Base-by-base conservation (phyloP, 2,888 invertebrate genomes). In the Steinernema hermaphroditum region DNA sequence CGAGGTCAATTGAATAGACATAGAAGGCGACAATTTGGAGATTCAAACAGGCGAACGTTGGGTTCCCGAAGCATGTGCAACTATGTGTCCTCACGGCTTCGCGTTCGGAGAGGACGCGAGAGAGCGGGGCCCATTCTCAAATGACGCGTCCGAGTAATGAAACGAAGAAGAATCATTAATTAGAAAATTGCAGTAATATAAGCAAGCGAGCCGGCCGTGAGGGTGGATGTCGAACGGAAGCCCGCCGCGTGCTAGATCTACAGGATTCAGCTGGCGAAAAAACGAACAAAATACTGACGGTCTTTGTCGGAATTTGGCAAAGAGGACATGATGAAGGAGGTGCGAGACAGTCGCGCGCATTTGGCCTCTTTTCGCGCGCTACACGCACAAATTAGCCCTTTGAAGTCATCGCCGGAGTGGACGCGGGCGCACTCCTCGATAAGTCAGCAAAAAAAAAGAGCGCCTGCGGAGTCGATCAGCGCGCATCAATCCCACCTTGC, bases 151-250 rank as follows among this genome's bases (percentile, higher is more conserved):
- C 54, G 54, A 54, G 54, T 54, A 54, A 54, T 54, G 54, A 54
- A 54, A 54, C 54, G 54, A 54, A 54, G 54, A 27, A 54, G 54
- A 54, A 54, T 54, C 54, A 54, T 54, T 54, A 54, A 54, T 54
- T 54, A 54, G 54, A 54, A 54, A 54, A 54, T 54, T 54, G 54
- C 54, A 54, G 54, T 54, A 54, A 54, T 54, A 54, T 54, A 54
- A 54, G 54, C 54, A 54, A 54, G 54, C 37, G 37, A 37, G 54
- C 54, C 6, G n/a, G n/a, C n/a, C 24, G 54, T 22, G 54, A 54
- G 54, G 54, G 54, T 54, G 54, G 46, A 22, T 27, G 27, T 54
- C 6, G 2, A 12, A 37, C 37, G 37, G 37, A 37, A 37, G 6
- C 4, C 4, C 37, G 37, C 12, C 37, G 37, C 4, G 37, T 37